Conservation (phyloP, 2,797 vertebrate species). For the Lophius americanus region DNA sequence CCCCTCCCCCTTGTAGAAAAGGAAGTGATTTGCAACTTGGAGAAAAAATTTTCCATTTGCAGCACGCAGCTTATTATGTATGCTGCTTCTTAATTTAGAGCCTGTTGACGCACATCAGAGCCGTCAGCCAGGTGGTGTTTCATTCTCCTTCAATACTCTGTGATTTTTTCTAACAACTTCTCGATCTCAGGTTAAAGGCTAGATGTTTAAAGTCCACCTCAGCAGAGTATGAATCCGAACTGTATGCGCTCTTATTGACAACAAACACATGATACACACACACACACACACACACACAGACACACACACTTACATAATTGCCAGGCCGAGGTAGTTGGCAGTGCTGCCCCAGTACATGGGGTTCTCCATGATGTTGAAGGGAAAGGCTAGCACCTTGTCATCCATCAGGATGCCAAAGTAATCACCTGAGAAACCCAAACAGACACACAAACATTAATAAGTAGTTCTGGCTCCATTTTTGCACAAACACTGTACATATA, state of each 20-base stretch:
- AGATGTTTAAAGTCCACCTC: too few species aligned
- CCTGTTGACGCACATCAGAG: slow-evolving; percentile 8
- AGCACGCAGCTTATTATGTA: slow-evolving; percentile 13
- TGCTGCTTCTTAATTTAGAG: slow-evolving; percentile 9
- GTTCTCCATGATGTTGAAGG: slow-evolving; percentile 90
- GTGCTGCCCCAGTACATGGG: slow-evolving; percentile 99
- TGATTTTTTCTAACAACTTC: background rate
- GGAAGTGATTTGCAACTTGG: slow-evolving; percentile 28
- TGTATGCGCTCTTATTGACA: too few species aligned
- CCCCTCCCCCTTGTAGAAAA: slow-evolving; percentile 2
- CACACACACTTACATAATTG: slow-evolving; percentile 88
- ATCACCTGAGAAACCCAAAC: slow-evolving; percentile 82
- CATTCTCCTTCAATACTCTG: background rate
- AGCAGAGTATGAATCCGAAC: too few species aligned
- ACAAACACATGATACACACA: too few species aligned
- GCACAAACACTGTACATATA: background rate
- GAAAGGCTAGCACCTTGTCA: slow-evolving; percentile 90
- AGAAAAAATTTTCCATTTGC: slow-evolving; percentile 17
- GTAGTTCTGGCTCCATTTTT: background rate
- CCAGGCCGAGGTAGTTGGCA: slow-evolving; percentile 90
- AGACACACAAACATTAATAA: background rate
- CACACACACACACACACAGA: slow-evolving; percentile 6
- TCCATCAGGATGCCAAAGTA: slow-evolving; percentile 97
- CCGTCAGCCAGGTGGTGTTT: background rate
- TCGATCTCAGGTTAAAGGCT: background rate